Conservation (phyloP, 1,140 invertebrate genomes). For the Dufourea novaeangliae region DNA sequence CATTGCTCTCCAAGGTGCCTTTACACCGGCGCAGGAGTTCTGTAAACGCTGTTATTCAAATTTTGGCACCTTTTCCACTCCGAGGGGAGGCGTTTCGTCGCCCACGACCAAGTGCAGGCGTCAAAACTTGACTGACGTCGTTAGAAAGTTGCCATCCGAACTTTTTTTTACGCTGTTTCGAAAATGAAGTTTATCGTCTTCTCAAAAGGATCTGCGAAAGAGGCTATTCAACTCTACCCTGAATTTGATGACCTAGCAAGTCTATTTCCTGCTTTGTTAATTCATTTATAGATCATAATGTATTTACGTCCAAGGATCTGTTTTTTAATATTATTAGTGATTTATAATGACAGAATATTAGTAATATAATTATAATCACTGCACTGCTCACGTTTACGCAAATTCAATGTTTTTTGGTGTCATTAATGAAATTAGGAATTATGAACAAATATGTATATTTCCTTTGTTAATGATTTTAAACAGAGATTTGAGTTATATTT, state of each 20-base stretch:
- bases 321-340: too few relatives aligned
- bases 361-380: too few relatives aligned
- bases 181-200: conserved; percentile 29
- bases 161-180: conserved; percentile 32
- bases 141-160: conserved; percentile 19
- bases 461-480: too few relatives aligned
- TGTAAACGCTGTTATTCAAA: conserved; percentile 47
- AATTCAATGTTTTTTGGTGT: too few relatives aligned
- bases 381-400: too few relatives aligned
- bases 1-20: conserved; percentile 38
- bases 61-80: conserved; percentile 30
- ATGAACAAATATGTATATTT: too few relatives aligned
- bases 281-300: too few relatives aligned
- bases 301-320: too few relatives aligned
- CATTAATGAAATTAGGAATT: too few relatives aligned
- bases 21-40: conserved; percentile 35
- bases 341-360: too few relatives aligned
- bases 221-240: neutral
- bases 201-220: neutral
- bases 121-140: conserved; percentile 29
- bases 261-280: neutral
- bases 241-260: neutral
- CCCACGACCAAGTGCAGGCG: neutral
- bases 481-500: too few relatives aligned
- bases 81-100: conserved; percentile 2